A percentile compares a stretch with the other conserved stretches of the same genome.
phyloP scores from a whole-genome alignment of 2,888 invertebrate species.

The Pterostichus madidus region DNA sequence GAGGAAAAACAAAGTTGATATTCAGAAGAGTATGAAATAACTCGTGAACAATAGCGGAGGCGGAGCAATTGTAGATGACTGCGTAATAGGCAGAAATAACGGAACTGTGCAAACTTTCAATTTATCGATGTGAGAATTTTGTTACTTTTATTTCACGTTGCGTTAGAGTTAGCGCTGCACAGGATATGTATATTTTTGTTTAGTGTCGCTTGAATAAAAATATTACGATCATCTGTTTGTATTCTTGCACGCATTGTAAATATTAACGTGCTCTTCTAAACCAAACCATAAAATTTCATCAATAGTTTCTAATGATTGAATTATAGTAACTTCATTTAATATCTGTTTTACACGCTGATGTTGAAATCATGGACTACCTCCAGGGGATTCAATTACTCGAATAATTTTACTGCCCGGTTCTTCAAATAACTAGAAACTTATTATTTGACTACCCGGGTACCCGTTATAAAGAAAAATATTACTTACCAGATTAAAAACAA shows the following conservation, averaged over 20 bases:
- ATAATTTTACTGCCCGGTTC: too few relatives aligned
- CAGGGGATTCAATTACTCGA: too few relatives aligned
- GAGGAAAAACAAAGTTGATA: conserved; percentile 62
- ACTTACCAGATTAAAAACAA: too few relatives aligned
- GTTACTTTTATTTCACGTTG: conserved; percentile 22
- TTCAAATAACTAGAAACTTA: too few relatives aligned
- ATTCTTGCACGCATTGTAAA: conserved; percentile 1
- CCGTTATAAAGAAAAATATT: too few relatives aligned
- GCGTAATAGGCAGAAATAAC: conserved; percentile 26
- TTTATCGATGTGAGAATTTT: conserved; percentile 6
- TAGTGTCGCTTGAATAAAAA: neutral
- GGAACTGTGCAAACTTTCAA: conserved; percentile 7
- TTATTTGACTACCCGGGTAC: too few relatives aligned
- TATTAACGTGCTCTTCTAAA: neutral
- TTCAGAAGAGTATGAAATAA: conserved; percentile 61
- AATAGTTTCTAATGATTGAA: too few relatives aligned
- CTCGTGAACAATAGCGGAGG: conserved; percentile 38
- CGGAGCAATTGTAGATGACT: neutral
- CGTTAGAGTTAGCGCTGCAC: neutral
- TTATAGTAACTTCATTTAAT: too few relatives aligned
- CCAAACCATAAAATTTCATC: too few relatives aligned
- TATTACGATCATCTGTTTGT: conserved; percentile 30
- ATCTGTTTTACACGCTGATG: too few relatives aligned
- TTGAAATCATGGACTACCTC: too few relatives aligned
- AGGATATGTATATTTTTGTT: neutral